A percentile compares a stretch with the other conserved stretches of the same genome.
Conservation (phyloP, 2,797 vertebrate species). For the Hozukius guyotensis region DNA sequence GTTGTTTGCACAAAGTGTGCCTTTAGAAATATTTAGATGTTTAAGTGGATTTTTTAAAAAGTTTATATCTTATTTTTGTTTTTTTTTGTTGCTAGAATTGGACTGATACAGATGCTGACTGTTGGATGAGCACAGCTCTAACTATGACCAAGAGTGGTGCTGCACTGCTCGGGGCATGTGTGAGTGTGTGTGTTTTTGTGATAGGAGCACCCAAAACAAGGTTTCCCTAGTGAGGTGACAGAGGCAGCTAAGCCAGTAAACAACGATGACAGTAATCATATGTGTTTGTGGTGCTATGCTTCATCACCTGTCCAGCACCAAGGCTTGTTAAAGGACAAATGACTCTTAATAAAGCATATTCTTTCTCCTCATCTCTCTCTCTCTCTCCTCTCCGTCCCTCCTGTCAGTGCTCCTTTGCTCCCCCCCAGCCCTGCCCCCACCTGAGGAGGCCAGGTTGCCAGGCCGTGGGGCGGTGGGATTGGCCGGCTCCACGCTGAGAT, state of each 20-base stretch:
- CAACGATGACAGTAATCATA: constrained; percentile 82
- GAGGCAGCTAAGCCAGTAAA: constrained; percentile 71
- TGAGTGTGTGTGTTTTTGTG: background rate
- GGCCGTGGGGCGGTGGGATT: constrained; percentile 67
- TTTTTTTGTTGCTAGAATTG: background rate
- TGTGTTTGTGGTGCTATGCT: constrained; percentile 81
- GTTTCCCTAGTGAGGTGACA: constrained; percentile 72
- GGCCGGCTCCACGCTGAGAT: constrained; percentile 77
- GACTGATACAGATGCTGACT: constrained; percentile 27
- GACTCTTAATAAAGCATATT: constrained; percentile 84
- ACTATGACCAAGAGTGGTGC: constrained; percentile 39
- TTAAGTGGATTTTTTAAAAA: background rate
- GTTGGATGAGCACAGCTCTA: constrained; percentile 14
- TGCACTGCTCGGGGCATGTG: constrained; percentile 25
- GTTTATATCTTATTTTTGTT: background rate
- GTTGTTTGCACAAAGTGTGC: background rate
- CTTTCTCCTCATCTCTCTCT: constrained; percentile 47
- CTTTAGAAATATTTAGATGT: background rate
- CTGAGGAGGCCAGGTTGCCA: constrained; percentile 72
- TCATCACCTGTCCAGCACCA: constrained; percentile 81
- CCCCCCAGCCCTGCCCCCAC: constrained; percentile 66
- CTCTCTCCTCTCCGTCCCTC: constrained; percentile 40
- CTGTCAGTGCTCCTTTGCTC: constrained; percentile 58
- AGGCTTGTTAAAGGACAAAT: constrained; percentile 85
- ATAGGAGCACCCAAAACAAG: constrained; percentile 66